Evolutionary conservation across 2,113 vertebrate species (phyloP).

Genomic region (Diphyllodes magnificus): DNA sequence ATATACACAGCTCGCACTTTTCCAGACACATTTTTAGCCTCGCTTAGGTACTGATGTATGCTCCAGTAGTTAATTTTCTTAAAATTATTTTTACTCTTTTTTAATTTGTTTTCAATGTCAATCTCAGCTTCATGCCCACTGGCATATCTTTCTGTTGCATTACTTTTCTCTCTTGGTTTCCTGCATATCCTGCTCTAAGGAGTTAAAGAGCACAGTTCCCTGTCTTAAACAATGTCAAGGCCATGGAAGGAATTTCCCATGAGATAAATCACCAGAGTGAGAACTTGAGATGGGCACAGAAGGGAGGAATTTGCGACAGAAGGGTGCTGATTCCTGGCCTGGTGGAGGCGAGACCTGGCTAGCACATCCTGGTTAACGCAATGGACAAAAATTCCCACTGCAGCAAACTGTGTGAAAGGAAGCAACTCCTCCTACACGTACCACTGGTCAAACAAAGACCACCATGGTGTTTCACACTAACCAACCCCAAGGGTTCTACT

Average conservation of each 20-base stretch:
- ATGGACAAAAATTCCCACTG: neutral
- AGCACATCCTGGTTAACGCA: neutral
- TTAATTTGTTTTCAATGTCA: neutral
- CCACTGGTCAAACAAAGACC: neutral
- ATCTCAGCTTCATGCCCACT: neutral
- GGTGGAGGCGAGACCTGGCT: rapidly evolving
- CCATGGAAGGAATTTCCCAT: neutral
- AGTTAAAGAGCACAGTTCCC: neutral
- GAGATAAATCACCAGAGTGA: neutral
- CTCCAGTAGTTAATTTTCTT: neutral
- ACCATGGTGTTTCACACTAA: neutral
- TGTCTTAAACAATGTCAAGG: no score
- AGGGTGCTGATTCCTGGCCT: neutral
- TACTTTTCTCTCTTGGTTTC: neutral
- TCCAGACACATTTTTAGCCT: neutral
- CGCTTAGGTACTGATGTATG: neutral
- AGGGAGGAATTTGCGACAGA: neutral
- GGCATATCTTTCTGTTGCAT: neutral
- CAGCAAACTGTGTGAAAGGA: neutral
- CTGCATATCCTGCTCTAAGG: neutral
- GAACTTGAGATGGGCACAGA: neutral
- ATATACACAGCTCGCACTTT: rapidly evolving
- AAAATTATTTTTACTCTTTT: neutral
- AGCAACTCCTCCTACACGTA: neutral
- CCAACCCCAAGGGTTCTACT: no score